Base-by-base conservation (phyloP, 1,140 invertebrate species). In the Latrodectus geometricus region DNA sequence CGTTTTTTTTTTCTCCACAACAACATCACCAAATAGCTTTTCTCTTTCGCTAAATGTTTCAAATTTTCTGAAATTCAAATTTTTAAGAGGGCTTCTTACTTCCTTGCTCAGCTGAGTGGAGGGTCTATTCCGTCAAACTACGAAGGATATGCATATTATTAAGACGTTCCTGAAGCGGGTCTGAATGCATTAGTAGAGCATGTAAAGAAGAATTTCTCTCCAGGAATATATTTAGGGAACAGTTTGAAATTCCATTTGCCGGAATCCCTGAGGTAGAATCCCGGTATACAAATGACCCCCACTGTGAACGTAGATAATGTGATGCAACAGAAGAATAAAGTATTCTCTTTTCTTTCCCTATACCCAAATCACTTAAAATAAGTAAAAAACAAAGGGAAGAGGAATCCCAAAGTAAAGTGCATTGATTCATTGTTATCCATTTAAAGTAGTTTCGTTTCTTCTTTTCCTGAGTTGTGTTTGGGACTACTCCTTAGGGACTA, bases 391-490 rank as follows among this genome's bases (percentile, higher is more conserved):
- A 75, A 84, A 76, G 35, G 49, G 49, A 68, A 75, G 61, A 79
- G 50, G 54, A 14, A 56, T 70, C 12, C 35, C 35, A 79, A 56
- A 69, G 75, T 69, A 61, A 17, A 61, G 54, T 20, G 73, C 73
- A 75, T 84, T 84, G 81, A 84, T 84, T 84, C 81, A 84, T 84
- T 84, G 81, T 84, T 84, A 76, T 84, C 73, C 73, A 84, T 84
- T 84, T 84, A 84, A 73, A 84, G 73, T 61, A 82, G 79, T 73
- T 73, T 84, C 35, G 35, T 35, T 35, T 35, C 35, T 35, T 35
- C 35, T 70, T 84, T 84, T 17, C 54, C 52, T 75, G 82, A 76
- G 61, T 76, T 20, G 69, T 52, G n/a, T 73, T 61, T 52, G 35
- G 74, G 50, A 82, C 20, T 73, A 73, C 70, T 52, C 81, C 74